phyloP scores from a whole-genome alignment of 2,888 invertebrate genomes.

The Oscheius sp. region DNA sequence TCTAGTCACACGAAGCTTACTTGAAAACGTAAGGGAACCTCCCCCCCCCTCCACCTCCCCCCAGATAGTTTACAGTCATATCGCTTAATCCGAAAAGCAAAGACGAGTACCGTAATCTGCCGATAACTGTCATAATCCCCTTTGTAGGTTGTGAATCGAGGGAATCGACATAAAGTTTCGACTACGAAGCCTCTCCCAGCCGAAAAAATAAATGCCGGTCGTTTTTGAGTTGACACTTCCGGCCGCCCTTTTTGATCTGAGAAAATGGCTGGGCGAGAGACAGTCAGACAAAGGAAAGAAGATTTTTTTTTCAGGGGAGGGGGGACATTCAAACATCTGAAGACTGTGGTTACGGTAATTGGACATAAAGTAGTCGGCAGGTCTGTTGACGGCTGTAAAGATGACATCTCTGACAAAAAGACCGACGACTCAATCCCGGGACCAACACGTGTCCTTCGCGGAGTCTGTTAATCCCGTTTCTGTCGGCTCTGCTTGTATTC shows the following conservation, averaged over 20 bases:
- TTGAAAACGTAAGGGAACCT: background rate
- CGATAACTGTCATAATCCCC: slow-evolving; percentile 2
- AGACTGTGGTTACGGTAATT: slow-evolving; percentile 25
- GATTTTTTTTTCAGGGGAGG: background rate
- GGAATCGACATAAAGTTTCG: slow-evolving; percentile 7
- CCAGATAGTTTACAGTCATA: too few relatives aligned
- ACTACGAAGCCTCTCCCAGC: background rate
- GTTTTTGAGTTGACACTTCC: background rate
- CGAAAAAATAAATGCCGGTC: background rate
- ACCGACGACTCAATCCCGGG: background rate
- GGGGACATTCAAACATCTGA: background rate
- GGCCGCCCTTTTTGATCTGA: background rate
- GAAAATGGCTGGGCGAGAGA: background rate
- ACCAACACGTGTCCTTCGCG: background rate
- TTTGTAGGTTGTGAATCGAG: slow-evolving; percentile 4
- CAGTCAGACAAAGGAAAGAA: background rate
- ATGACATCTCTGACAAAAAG: slow-evolving; percentile 23
- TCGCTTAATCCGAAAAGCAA: slow-evolving; percentile 1
- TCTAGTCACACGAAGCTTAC: background rate
- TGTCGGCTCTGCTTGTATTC: slow-evolving; percentile 7
- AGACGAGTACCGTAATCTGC: slow-evolving; percentile 6
- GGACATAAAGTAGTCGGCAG: slow-evolving; percentile 24
- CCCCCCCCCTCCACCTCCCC: background rate
- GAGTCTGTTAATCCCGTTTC: background rate
- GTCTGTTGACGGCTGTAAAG: slow-evolving; percentile 25